Evolutionary conservation across 2,113 vertebrate genomes (phyloP), one percentile per base, ranked within the genome.

Genomic region (Heliornis fulica): DNA sequence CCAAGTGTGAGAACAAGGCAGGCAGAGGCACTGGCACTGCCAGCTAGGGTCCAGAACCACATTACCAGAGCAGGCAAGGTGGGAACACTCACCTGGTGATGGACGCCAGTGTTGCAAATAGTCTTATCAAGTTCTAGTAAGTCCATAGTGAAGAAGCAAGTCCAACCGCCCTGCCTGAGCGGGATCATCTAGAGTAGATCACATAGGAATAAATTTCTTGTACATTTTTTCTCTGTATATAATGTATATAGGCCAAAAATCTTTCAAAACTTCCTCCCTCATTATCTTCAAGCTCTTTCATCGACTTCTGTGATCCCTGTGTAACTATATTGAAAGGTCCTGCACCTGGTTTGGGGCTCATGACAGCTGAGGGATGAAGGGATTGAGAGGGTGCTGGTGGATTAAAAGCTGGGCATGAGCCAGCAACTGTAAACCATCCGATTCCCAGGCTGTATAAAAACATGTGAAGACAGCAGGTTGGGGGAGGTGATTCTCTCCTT

Each of bases 191-290:
- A n/a, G n/a, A n/a, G n/a, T n/a, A n/a, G n/a, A n/a, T n/a, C n/a
- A n/a, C n/a, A n/a, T n/a, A n/a, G n/a, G n/a, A 69, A 20, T 7
- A 31, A 41, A 26, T 51, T 64, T 48, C 7, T 34, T 77, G 23
- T 29, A 29, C 4, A 25, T 45, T 18, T 0, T 0, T 40, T 72
- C 54, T 89, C 45, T 84, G 40, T 14, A 65, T 56, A 34, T 68
- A 8, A 60, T 32, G 18, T 23, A 80, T 72, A 51, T 38, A 43
- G 21, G 6, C 77, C 11, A 3, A 77, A 56, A 84, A 32, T 72
- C 11, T 51, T 77, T 69, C 38, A 84, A 54, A 83, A 59, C 11
- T 56, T 77, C 8, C 38, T 79, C 23, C 13, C 17, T 83, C 15
- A 12, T 25, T 64, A 5, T 41, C 0, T 7, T 60, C 54, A 77